A percentile compares a stretch with the other conserved stretches of the same genome.
Evolutionary conservation across 2,888 invertebrate genomes (phyloP).

Genomic region (Drosophila monieri): DNA sequence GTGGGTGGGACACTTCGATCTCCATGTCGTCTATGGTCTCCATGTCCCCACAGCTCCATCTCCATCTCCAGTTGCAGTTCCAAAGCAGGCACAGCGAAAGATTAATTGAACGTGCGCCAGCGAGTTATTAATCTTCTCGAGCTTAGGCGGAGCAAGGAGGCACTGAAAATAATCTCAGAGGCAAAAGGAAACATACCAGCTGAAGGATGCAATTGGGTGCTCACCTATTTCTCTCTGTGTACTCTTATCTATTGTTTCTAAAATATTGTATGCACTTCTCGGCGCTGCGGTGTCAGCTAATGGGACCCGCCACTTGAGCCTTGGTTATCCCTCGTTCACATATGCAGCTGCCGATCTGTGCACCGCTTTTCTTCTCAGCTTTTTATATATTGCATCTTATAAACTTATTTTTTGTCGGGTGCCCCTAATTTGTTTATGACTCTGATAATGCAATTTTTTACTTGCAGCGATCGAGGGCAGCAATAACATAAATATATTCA

Average conservation of each 20-base stretch:
- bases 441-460: constrained; percentile 79
- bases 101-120: constrained; percentile 82
- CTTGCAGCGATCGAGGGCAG: constrained; percentile 32
- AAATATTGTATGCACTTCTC: constrained; percentile 74
- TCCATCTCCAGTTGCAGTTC: constrained; percentile 3
- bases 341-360: constrained; percentile 43
- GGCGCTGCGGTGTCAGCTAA: constrained; percentile 75
- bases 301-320: constrained; percentile 75
- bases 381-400: constrained; percentile 16
- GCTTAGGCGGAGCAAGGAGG: constrained; percentile 57
- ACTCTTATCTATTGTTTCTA: constrained; percentile 63
- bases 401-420: constrained; percentile 29
- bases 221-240: background rate
- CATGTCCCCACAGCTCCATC: constrained; percentile 11
- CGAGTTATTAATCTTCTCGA: constrained; percentile 82
- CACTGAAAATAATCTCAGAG: background rate
- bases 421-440: constrained; percentile 76
- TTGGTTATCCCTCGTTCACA: constrained; percentile 50
- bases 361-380: constrained; percentile 16
- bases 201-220: background rate
- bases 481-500: constrained; percentile 77
- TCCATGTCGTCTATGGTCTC: constrained; percentile 21
- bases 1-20: constrained; percentile 31
- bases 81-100: constrained; percentile 64
- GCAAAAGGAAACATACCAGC: background rate